Evolutionary conservation across 2,113 vertebrate genomes (phyloP).

Genomic region (Rhizomys pruinosus): DNA sequence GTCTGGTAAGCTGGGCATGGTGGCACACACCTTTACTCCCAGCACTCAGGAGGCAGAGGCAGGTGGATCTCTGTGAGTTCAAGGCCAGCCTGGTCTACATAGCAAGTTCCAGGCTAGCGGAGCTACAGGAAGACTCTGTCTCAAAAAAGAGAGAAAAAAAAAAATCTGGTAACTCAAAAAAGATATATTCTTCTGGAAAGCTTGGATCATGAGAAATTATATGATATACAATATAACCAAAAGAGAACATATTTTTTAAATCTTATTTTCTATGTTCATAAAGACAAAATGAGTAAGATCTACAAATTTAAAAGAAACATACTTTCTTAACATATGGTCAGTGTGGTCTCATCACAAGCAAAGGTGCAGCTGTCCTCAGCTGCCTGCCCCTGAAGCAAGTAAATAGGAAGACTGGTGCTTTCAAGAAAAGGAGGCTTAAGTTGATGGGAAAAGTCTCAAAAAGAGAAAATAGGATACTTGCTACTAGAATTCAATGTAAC

Average conservation of each 20-base stretch:
- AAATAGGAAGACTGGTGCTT: conserved; percentile 2
- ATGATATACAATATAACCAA: conserved; percentile 33
- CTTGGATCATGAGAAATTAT: conserved; percentile 58
- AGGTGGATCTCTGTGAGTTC: too few species aligned
- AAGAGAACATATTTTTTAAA: conserved; percentile 9
- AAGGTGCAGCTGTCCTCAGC: not conserved
- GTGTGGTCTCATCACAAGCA: conserved; percentile 45
- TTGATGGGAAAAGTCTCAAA: conserved; percentile 68
- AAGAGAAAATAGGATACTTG: conserved; percentile 51
- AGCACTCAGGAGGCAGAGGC: too few species aligned
- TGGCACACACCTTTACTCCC: too few species aligned
- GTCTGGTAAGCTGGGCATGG: too few species aligned
- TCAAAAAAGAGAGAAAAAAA: too few species aligned
- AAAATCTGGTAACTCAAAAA: not conserved
- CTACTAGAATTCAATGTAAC: conserved; percentile 18
- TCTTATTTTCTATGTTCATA: conserved; percentile 6
- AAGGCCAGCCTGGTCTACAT: too few species aligned
- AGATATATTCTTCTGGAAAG: conserved; percentile 38
- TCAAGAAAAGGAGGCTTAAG: conserved; percentile 35
- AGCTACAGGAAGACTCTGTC: too few species aligned
- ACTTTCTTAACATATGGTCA: conserved; percentile 17
- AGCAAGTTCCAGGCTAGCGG: too few species aligned
- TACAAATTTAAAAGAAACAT: conserved; percentile 56
- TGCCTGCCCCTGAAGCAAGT: conserved; percentile 29
- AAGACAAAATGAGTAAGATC: conserved; percentile 16